Evolutionary conservation across 2,113 vertebrate species (phyloP).

Genomic region (Octodon degus): DNA sequence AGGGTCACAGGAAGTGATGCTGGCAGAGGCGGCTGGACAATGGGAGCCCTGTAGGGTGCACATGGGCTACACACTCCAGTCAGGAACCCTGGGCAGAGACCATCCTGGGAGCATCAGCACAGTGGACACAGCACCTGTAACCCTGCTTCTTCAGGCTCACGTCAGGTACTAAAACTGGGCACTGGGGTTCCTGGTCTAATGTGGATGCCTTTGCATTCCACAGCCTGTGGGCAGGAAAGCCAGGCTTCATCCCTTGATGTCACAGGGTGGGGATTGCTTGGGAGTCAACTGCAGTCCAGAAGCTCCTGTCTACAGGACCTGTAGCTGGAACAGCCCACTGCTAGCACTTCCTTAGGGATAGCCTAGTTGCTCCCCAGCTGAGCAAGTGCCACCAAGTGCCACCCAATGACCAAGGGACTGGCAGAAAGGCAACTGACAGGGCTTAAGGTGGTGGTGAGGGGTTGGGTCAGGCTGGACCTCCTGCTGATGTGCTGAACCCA

Average conservation of each 20-base stretch:
- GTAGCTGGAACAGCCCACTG: background rate
- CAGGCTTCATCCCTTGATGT: background rate
- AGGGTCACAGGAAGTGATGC: background rate
- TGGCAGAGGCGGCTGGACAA: no score
- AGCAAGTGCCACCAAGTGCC: background rate
- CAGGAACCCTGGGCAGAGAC: background rate
- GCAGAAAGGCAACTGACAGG: background rate
- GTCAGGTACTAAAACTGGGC: accelerated
- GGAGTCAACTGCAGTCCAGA: background rate
- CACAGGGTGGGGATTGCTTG: background rate
- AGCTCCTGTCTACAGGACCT: background rate
- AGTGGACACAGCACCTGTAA: no score
- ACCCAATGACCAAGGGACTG: background rate
- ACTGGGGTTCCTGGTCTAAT: no score
- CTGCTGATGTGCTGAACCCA: background rate
- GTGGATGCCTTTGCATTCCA: no score
- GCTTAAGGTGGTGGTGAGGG: background rate
- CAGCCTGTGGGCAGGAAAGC: background rate
- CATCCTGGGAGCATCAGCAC: background rate
- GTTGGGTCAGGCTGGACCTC: background rate
- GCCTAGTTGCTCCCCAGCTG: background rate
- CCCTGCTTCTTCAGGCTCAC: background rate
- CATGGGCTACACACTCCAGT: background rate
- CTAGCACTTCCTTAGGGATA: background rate
- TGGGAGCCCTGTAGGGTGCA: background rate